Base-by-base conservation (phyloP, 2,888 invertebrate species). In the Eilema caniola region DNA sequence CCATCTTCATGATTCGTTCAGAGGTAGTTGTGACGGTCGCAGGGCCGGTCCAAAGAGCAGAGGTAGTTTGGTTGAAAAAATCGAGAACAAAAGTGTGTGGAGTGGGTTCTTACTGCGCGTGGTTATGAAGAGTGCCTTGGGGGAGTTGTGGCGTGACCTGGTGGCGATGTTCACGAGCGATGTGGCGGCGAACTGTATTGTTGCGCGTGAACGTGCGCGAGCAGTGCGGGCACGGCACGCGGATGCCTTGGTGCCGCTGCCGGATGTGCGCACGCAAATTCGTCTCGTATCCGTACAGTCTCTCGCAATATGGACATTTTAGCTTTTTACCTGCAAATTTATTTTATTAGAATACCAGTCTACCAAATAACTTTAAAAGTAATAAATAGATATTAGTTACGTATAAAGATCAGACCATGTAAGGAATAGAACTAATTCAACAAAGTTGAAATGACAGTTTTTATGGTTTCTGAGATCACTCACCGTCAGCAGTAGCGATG, bases 261-360 rank as follows among this genome's bases (percentile, higher is more conserved):
- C 98, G 96, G 89, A 98, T 98, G 95, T 98, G 98, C 79, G 98
- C 98, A 83, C 98, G 97, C 90, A 98, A 95, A 92, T 98, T 98
- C 88, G 98, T 98, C 96, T 98, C 98, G 92, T 98, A 98, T 79
- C 98, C 98, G 94, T 98, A 98, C 75, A 98, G 96, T 88, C 98
- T 96, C 95, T 98, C 98, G 96, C 98, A 98, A 94, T 98, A 98
- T 88, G 98, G 98, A 95, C 98, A 98, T 96, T 98, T 98, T 88
- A 98, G 96, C 94, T 98, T 98, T 93, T 98, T 98, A 88, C 98
- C 98, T 98, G 96, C 5, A 96, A 95, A 69, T 62, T 53, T 16
- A 5, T 14, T 57, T 56, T 57, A 12, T 53, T 23, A 25, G 20
- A 53, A 53, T 53, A 53, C 53, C 10, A 1, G n/a, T 10, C 53